Evolutionary conservation across 2,797 vertebrate species (phyloP), one percentile per base, ranked within the genome.

Genomic region (Heliangelus exortis): DNA sequence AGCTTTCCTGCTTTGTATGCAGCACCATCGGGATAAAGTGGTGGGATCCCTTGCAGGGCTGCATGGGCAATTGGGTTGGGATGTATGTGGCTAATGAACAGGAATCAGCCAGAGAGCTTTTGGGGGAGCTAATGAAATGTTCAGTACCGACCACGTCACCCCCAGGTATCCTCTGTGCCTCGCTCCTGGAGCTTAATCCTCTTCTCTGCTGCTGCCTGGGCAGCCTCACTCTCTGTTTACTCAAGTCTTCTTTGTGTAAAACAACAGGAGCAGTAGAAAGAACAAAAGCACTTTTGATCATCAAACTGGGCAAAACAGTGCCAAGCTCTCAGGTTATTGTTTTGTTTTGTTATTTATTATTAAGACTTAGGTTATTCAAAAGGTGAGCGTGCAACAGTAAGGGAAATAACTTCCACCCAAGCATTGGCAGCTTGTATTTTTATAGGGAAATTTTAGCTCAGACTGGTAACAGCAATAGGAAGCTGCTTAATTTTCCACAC

Each of bases 91-190:
- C 89, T 97, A 89, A 96, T 79, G 87, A 91, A 79, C 76, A 87
- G 89, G 87, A 36, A 0, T 55, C 89, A 79, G 92, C 29, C 5
- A 63, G 87, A 20, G 19, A 31, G 78, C 63, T 76, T 76, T 90
- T 50, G 65, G 61, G 83, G 87, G 85, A 96, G 91, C 84, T 96
- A 95, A 94, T 92, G 93, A 90, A 91, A 96, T 51, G 83, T 89
- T 88, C 71, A 48, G 63, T 29, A 61, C 85, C 65, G 90, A 89
- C 50, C 12, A 6, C 19, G 53, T 63, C 95, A 95, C 90, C 92
- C 84, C 93, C 94, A 96, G 95, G 93, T 96, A 95, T 48, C 11
- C 4, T n/a, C 74, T 47, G 57, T 51, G 86, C 85, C 74, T 87
- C 71, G 0, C 63, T 77, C 93, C 75, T 48, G 50, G 88, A 71